A percentile compares a stretch with the other conserved stretches of the same genome.
These are phyloP conservation scores for Saccostrea echinata DNA, from an alignment of 1,140 invertebrate species.

Conservation along the genomic window DNA sequence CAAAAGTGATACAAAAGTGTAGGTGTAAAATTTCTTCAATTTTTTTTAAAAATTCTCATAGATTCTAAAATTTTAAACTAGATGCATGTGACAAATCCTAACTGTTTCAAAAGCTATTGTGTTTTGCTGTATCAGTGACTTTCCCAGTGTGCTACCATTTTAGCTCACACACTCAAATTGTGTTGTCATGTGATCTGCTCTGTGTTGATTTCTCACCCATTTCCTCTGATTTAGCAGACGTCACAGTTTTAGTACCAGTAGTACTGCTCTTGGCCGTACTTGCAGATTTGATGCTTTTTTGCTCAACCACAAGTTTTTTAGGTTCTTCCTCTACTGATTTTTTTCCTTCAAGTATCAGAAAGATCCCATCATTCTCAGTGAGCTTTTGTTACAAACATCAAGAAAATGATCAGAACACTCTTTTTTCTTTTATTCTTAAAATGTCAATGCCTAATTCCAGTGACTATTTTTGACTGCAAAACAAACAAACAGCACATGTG, in stretches of 20 bases:
- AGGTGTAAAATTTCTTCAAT: neutral
- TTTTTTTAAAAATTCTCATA: neutral
- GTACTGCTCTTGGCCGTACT: slow-evolving; percentile 30
- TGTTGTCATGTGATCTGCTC: neutral
- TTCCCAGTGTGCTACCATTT: neutral
- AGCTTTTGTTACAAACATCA: neutral
- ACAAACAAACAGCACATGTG: too few species aligned
- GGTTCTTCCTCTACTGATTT: slow-evolving; percentile 32
- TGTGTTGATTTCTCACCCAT: slow-evolving; percentile 4
- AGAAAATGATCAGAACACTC: neutral
- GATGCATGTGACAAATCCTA: neutral
- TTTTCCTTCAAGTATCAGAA: slow-evolving; percentile 31
- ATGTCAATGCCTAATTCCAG: too few species aligned
- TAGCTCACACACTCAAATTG: neutral
- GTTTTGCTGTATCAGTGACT: neutral
- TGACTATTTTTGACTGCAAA: too few species aligned
- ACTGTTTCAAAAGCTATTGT: neutral
- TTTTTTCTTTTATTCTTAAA: too few species aligned
- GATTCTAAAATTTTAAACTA: neutral
- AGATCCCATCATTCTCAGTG: neutral
- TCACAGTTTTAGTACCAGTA: slow-evolving; percentile 10
- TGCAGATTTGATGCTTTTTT: slow-evolving; percentile 32
- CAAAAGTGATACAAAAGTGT: neutral
- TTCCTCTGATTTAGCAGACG: slow-evolving; percentile 7
- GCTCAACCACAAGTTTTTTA: slow-evolving; percentile 47